A percentile compares a stretch with the other conserved stretches of the same genome.
Conservation (phyloP, 64 coral and sea anemone species). For the Platygyra sinensis region DNA sequence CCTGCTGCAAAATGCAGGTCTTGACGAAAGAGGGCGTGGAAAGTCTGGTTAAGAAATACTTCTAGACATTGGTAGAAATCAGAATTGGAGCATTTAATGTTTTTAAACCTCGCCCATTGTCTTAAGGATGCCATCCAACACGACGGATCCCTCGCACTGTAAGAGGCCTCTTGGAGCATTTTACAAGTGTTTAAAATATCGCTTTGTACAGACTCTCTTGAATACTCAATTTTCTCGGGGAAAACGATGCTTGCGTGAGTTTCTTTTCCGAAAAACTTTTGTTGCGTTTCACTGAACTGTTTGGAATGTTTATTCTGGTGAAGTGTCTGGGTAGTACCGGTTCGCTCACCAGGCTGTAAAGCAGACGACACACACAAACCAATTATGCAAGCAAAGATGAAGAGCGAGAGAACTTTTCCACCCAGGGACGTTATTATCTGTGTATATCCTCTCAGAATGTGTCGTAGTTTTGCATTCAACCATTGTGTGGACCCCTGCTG, state of each 20-base stretch:
- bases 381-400: background rate
- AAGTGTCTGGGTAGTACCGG: background rate
- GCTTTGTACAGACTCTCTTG: background rate
- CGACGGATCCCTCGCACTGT: background rate
- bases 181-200: background rate
- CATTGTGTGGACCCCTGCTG: background rate
- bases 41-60: background rate
- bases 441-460: background rate
- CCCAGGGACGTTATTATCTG: background rate
- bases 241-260: constrained; percentile 15
- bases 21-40: background rate
- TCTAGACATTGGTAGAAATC: background rate
- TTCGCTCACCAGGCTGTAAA: background rate
- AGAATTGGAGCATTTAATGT: background rate
- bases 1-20: background rate
- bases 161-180: background rate
- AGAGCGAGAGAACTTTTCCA: background rate
- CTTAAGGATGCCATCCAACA: constrained; percentile 18
- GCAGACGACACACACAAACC: background rate
- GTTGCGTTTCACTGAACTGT: background rate
- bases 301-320: background rate
- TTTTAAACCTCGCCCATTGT: background rate
- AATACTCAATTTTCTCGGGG: background rate
- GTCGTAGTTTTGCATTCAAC: background rate
- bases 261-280: background rate